Evolutionary conservation across 2,797 vertebrate species (phyloP).

Genomic region (Lutjanus campechanus): DNA sequence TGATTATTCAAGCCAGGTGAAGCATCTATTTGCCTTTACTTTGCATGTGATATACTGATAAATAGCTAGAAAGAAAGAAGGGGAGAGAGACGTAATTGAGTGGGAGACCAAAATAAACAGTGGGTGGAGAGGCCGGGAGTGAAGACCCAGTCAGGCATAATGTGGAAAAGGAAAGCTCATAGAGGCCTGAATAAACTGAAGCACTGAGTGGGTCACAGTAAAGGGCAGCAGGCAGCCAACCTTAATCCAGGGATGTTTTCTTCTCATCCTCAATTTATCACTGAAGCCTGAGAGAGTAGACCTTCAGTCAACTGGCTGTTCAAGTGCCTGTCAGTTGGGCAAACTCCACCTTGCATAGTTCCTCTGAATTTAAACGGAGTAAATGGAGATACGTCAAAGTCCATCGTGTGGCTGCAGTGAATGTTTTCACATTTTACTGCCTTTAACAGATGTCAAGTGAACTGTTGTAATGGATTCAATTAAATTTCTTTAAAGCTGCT

Average conservation of each 20-base stretch:
- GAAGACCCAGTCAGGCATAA: constrained; percentile 40
- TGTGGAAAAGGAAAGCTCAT: constrained; percentile 53
- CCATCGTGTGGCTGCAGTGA: background rate
- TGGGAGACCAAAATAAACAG: constrained; percentile 37
- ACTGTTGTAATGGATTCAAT: background rate
- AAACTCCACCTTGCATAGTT: background rate
- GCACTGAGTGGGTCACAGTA: constrained; percentile 40
- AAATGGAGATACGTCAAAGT: background rate
- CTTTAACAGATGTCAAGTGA: background rate
- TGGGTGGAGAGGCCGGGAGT: constrained; percentile 26
- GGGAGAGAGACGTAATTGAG: constrained; percentile 5
- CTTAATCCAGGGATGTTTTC: constrained; percentile 57
- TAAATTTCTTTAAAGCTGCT: background rate
- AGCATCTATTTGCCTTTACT: constrained; percentile 4
- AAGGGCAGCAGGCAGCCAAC: constrained; percentile 50
- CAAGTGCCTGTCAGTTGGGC: constrained; percentile 20
- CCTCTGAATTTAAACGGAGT: background rate
- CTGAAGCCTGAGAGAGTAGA: constrained; percentile 43
- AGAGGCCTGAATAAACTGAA: constrained; percentile 54
- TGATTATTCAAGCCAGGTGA: background rate
- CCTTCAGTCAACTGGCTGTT: constrained; percentile 31
- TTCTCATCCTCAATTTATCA: constrained; percentile 55
- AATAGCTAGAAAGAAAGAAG: background rate
- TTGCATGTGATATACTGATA: background rate
- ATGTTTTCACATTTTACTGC: background rate